A percentile compares a stretch with the other conserved stretches of the same genome.
Conservation (phyloP, 2,797 vertebrate genomes). For the Crenuchus spilurus region DNA sequence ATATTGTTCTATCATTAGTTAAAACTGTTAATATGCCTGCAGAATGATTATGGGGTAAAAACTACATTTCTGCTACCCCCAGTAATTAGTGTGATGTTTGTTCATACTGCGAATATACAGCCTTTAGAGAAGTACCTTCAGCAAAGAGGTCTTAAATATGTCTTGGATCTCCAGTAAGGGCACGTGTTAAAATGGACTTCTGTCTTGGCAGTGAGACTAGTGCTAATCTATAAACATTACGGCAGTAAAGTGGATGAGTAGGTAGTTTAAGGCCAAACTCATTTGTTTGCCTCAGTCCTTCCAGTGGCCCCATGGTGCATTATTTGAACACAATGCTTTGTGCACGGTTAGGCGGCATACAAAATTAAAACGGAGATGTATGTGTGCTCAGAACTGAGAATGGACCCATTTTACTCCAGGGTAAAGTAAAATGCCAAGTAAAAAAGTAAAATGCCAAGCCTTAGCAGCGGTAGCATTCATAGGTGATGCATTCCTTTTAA, state of each 20-base stretch:
- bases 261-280: conserved; percentile 60
- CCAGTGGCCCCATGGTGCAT: conserved; percentile 60
- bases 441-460: neutral
- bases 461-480: too few relatives aligned
- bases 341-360: conserved; percentile 58
- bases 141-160: neutral
- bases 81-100: too few relatives aligned
- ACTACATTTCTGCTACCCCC: too few relatives aligned
- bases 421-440: too few relatives aligned
- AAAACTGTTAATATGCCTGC: too few relatives aligned
- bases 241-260: conserved; percentile 55
- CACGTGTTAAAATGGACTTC: conserved; percentile 53
- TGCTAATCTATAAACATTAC: conserved; percentile 55
- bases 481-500: too few relatives aligned
- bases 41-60: too few relatives aligned
- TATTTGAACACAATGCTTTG: conserved; percentile 72
- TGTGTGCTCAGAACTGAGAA: conserved; percentile 59
- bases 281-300: conserved; percentile 58
- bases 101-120: too few relatives aligned
- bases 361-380: conserved; percentile 57
- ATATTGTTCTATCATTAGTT: too few relatives aligned
- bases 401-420: neutral
- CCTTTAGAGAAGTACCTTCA: too few relatives aligned
- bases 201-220: conserved; percentile 47
- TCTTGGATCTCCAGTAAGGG: neutral